A percentile compares a stretch with the other conserved stretches of the same genome.
These are phyloP conservation scores for Radopholus similis DNA, from an alignment of 1,140 invertebrate genomes.

Conservation along the genomic window DNA sequence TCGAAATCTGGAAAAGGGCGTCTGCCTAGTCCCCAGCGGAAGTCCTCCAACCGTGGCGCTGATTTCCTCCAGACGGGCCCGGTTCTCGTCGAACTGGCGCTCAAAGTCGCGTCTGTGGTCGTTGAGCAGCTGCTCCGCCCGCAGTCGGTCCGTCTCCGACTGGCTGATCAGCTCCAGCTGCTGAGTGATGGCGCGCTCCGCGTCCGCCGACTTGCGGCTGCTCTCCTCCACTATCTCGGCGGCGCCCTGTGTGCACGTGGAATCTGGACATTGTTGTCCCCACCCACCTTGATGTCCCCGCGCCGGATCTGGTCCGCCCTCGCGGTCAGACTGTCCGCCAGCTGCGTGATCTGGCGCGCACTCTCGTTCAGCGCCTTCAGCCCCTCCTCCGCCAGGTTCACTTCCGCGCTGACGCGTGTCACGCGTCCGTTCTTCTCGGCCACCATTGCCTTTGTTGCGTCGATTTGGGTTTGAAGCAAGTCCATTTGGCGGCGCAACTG, in stretches of 20 bases:
- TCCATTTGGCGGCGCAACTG: slow-evolving; percentile 32
- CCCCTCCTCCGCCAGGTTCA: slow-evolving; percentile 45
- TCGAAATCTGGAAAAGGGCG: slow-evolving; percentile 27
- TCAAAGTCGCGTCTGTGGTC: slow-evolving; percentile 54
- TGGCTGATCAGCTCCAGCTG: slow-evolving; percentile 30
- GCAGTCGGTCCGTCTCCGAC: slow-evolving; percentile 35
- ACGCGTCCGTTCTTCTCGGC: slow-evolving; percentile 41
- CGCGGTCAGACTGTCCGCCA: slow-evolving; percentile 45
- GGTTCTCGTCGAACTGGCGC: slow-evolving; percentile 54
- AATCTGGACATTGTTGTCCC: neutral
- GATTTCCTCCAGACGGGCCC: slow-evolving; percentile 42
- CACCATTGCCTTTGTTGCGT: slow-evolving; percentile 31
- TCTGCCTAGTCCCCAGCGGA: neutral
- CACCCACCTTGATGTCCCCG: slow-evolving; percentile 48
- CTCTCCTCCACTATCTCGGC: slow-evolving; percentile 55
- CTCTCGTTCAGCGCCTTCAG: slow-evolving; percentile 42
- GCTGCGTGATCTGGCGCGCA: slow-evolving; percentile 26
- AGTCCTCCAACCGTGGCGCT: slow-evolving; percentile 26
- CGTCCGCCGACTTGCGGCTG: slow-evolving; percentile 35
- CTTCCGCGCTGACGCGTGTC: slow-evolving; percentile 37
- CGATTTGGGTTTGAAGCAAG: slow-evolving; percentile 36
- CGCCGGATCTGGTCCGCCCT: slow-evolving; percentile 50
- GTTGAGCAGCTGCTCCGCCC: slow-evolving; percentile 48
- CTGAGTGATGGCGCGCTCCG: slow-evolving; percentile 28
- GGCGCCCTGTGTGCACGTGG: slow-evolving; percentile 39